phyloP scores from a whole-genome alignment of 1,140 invertebrate species.

The Samia ricini region DNA sequence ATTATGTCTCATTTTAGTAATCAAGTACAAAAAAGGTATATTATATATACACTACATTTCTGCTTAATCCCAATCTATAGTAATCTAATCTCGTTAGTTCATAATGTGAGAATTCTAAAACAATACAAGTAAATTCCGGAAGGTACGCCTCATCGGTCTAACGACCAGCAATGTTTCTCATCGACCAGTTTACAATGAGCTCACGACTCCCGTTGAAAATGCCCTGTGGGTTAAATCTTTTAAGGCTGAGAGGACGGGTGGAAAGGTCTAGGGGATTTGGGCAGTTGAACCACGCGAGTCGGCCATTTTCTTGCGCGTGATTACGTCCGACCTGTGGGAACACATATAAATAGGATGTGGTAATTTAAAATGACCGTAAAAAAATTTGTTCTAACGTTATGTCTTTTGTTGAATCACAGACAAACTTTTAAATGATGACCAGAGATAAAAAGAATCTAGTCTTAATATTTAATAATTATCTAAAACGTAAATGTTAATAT shows the following conservation, averaged over 20 bases:
- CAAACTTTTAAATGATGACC: too few species aligned
- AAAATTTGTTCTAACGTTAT: neutral
- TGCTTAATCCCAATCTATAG: too few species aligned
- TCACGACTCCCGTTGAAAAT: neutral
- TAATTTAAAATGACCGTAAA: conserved; percentile 23
- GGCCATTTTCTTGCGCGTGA: conserved; percentile 42
- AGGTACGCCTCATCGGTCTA: conserved; percentile 49
- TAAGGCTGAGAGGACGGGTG: neutral
- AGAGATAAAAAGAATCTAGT: too few species aligned
- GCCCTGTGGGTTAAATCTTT: neutral
- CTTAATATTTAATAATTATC: too few species aligned
- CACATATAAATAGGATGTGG: conserved; percentile 30
- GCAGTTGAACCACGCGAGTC: conserved; percentile 31
- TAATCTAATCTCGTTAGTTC: conserved; percentile 17
- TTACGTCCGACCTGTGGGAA: conserved; percentile 56
- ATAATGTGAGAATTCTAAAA: conserved; percentile 53
- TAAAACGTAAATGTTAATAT: too few species aligned
- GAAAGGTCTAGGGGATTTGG: conserved; percentile 27
- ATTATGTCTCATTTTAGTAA: too few species aligned
- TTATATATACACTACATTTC: too few species aligned
- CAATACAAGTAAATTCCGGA: conserved; percentile 51
- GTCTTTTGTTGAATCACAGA: too few species aligned
- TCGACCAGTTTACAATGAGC: conserved; percentile 18
- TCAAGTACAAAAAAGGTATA: too few species aligned
- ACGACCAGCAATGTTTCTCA: conserved; percentile 34